Evolutionary conservation across 35 echinoderm and acorn worm species (phyloP).

Genomic region (Patiria miniata): DNA sequence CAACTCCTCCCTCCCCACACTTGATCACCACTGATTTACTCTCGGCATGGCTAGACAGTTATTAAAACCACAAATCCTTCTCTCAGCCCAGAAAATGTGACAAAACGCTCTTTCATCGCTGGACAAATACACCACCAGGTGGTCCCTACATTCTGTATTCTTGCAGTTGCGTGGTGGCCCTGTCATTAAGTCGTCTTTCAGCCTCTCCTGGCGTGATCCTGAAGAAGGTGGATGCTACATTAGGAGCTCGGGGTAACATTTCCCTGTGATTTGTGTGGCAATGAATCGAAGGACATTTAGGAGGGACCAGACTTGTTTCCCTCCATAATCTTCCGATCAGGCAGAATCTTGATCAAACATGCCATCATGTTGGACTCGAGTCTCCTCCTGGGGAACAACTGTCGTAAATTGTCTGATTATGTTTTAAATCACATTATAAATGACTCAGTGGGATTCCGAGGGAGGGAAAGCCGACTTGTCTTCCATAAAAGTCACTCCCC

Average conservation of each 20-base stretch:
- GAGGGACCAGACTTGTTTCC: background rate
- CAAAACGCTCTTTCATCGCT: slow-evolving; percentile 8
- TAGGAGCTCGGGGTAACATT: no score
- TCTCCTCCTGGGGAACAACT: background rate
- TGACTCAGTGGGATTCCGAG: background rate
- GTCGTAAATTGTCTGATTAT: slow-evolving; percentile 20
- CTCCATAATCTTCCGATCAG: background rate
- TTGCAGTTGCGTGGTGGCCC: background rate
- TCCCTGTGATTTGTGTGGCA: no score
- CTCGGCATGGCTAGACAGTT: background rate
- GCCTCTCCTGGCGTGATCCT: background rate
- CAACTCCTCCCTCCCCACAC: background rate
- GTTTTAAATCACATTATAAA: background rate
- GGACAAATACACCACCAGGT: slow-evolving; percentile 24
- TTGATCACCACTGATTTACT: slow-evolving; percentile 4
- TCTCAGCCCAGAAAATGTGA: slow-evolving; percentile 1
- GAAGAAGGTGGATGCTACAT: no score
- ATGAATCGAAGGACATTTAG: background rate
- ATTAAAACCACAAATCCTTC: background rate
- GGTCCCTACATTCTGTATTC: background rate
- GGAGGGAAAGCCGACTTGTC: no score
- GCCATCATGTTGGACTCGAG: no score
- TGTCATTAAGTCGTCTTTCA: slow-evolving; percentile 19
- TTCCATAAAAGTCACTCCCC: no score
- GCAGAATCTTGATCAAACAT: no score